These are phyloP conservation scores for Cetoscarus ocellatus DNA, from an alignment of 2,797 vertebrate genomes.

Conservation along the genomic window DNA sequence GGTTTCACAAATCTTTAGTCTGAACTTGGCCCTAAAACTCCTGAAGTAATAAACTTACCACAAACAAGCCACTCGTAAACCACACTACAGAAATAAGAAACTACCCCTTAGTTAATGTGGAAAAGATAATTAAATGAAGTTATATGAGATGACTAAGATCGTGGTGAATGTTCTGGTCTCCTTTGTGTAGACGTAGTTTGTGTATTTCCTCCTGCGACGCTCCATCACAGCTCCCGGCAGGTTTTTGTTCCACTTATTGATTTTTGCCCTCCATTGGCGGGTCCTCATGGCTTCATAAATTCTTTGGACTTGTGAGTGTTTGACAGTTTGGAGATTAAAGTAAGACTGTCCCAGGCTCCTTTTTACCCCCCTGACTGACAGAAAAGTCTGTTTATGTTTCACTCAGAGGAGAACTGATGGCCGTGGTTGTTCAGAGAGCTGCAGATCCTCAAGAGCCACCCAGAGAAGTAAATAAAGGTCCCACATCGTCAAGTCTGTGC, in stretches of 20 bases:
- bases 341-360: conserved; percentile 8
- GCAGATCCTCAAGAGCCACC: too few relatives aligned
- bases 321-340: conserved; percentile 40
- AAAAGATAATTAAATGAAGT: too few relatives aligned
- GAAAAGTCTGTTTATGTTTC: not conserved
- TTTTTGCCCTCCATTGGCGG: conserved; percentile 9
- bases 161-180: too few relatives aligned
- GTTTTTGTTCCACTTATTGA: conserved; percentile 24
- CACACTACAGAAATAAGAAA: too few relatives aligned
- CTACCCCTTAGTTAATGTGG: too few relatives aligned
- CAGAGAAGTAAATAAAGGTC: not conserved
- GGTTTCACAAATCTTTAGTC: too few relatives aligned
- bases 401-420: not conserved
- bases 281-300: conserved; percentile 22
- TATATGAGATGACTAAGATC: too few relatives aligned
- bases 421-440: not conserved
- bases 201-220: conserved; percentile 4
- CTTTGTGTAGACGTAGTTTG: not conserved
- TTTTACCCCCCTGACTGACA: not conserved
- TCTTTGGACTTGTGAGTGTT: not conserved
- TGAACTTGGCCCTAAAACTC: too few relatives aligned
- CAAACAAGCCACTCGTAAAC: too few relatives aligned
- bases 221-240: conserved; percentile 28
- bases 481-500: not conserved
- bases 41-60: too few relatives aligned